Percentiles rank a stretch among this genome's conserved stretches.
Evolutionary conservation across 1,140 invertebrate genomes (phyloP).

Genomic region (Lepidostoma basale): DNA sequence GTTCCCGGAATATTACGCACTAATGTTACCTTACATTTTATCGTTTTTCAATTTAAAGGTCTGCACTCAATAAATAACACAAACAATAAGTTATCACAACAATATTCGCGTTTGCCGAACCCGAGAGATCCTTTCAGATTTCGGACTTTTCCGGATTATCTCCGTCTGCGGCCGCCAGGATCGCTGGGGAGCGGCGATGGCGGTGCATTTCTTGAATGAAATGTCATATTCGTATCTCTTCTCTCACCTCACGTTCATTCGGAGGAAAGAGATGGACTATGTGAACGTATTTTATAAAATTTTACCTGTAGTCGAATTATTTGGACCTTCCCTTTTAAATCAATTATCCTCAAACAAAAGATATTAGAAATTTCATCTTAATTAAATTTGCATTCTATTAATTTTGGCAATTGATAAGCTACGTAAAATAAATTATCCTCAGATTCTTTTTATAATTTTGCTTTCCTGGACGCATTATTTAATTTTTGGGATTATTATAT

Average conservation of each 20-base stretch:
- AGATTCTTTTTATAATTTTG: no score
- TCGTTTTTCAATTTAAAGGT: background rate
- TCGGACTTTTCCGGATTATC: slow-evolving; percentile 1
- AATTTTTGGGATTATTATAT: no score
- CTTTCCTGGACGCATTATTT: no score
- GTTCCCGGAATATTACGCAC: no score
- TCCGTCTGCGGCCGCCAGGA: background rate
- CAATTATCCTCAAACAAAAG: slow-evolving; percentile 21
- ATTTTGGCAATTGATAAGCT: no score
- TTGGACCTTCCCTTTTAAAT: slow-evolving; percentile 22
- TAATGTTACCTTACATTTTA: no score
- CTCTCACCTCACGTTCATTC: background rate
- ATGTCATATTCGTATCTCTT: background rate
- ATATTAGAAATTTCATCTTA: no score
- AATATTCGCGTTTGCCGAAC: slow-evolving; percentile 5
- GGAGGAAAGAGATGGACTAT: background rate
- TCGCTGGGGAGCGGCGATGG: background rate
- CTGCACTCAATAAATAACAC: background rate
- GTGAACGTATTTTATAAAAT: background rate
- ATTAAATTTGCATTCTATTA: no score
- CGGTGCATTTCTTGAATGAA: background rate
- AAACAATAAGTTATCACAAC: background rate
- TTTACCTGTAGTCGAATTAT: background rate
- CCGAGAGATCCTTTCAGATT: background rate
- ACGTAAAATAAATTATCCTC: no score